Conservation (phyloP, 2,888 invertebrate genomes). For the Serrognathus titanus region DNA sequence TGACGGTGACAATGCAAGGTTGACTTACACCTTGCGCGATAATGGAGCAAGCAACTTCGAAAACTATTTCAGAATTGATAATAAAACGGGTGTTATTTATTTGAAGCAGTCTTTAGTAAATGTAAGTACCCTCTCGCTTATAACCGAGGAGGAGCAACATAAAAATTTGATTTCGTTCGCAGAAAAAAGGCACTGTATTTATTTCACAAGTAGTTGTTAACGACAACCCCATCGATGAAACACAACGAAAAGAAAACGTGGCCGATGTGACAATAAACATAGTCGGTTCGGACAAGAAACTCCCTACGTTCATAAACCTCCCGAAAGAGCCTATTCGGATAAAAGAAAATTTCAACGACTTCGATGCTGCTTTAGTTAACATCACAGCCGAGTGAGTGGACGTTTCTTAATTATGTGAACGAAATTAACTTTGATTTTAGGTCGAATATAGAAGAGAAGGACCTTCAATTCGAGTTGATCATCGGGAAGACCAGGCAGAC, state of each 20-base stretch:
- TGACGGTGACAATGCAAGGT: slow-evolving; percentile 84
- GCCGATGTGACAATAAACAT: slow-evolving; percentile 81
- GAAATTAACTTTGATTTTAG: slow-evolving; percentile 40
- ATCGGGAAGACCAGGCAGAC: slow-evolving; percentile 83
- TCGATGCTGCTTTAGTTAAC: slow-evolving; percentile 65
- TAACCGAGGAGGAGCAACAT: too few species aligned
- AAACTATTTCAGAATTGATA: slow-evolving; percentile 77
- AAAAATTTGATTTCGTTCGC: slow-evolving; percentile 27
- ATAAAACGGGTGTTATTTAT: slow-evolving; percentile 75
- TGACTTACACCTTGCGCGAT: slow-evolving; percentile 64
- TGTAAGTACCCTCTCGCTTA: slow-evolving; percentile 26
- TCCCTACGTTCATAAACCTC: slow-evolving; percentile 67
- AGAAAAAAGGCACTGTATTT: slow-evolving; percentile 63
- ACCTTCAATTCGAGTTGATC: slow-evolving; percentile 75
- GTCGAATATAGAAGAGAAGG: slow-evolving; percentile 73
- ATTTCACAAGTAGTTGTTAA: slow-evolving; percentile 71
- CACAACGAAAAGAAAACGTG: slow-evolving; percentile 60
- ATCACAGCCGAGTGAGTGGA: slow-evolving; percentile 66
- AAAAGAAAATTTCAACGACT: slow-evolving; percentile 72
- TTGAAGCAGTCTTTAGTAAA: slow-evolving; percentile 34
- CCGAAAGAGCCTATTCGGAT: slow-evolving; percentile 62
- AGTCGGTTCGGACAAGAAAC: slow-evolving; percentile 83
- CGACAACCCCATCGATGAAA: slow-evolving; percentile 72
- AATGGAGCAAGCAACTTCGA: slow-evolving; percentile 51
- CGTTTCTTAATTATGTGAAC: slow-evolving; percentile 8